Evolutionary conservation across 2,113 vertebrate species (phyloP).

Genomic region (Setophaga petechia): DNA sequence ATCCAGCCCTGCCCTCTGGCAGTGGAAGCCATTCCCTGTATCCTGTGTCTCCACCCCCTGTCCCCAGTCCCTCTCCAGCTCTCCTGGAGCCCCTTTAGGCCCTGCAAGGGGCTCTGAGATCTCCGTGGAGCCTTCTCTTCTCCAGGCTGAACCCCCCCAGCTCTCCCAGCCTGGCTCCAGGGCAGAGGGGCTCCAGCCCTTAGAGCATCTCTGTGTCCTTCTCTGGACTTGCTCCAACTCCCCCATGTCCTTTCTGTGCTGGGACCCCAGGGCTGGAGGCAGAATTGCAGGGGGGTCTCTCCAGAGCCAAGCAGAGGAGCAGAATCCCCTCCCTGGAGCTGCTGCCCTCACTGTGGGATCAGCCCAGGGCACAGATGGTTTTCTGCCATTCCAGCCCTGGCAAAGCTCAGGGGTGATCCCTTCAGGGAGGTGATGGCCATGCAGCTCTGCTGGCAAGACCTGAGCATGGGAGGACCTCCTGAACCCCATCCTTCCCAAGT

Average conservation of each 20-base stretch:
- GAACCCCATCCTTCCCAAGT: not conserved
- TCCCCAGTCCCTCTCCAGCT: not conserved
- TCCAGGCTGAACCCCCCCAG: not conserved
- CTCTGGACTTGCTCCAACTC: not conserved
- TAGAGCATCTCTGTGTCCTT: accelerated
- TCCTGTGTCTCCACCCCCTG: not conserved
- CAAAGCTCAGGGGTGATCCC: not conserved
- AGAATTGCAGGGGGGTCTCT: not conserved
- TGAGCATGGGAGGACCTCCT: not conserved
- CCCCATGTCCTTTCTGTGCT: accelerated
- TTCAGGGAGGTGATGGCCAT: not conserved
- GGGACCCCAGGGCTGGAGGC: not conserved
- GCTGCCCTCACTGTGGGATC: not conserved
- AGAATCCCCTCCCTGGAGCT: not conserved
- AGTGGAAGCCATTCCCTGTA: not conserved
- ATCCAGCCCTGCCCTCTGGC: accelerated
- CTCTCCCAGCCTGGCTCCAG: not conserved
- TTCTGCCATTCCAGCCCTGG: not conserved
- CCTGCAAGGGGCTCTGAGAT: accelerated
- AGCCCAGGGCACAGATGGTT: not conserved
- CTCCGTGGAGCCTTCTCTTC: not conserved
- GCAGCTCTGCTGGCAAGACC: not conserved
- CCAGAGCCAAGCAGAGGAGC: not conserved
- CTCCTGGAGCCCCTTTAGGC: not conserved
- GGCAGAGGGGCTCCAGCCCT: not conserved